A percentile compares a stretch with the other conserved stretches of the same genome.
Conservation (phyloP, 2,797 vertebrate genomes). For the Poeciliopsis paucimaculata region DNA sequence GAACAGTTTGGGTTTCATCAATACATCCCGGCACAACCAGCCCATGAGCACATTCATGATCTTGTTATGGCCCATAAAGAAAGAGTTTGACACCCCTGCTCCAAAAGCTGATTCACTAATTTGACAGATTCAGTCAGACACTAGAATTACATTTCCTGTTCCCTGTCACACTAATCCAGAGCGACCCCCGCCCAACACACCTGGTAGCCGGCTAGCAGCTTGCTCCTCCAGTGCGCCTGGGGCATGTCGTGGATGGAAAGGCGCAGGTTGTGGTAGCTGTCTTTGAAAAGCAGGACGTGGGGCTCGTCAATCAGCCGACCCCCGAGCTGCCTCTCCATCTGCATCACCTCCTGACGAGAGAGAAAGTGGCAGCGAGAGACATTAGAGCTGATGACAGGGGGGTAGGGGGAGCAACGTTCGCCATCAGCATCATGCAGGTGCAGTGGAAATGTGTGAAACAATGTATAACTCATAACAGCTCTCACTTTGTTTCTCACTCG, state of each 20-base stretch:
- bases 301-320: constrained; percentile 96
- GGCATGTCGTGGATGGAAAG: constrained; percentile 98
- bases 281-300: constrained; percentile 95
- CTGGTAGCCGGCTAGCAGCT: constrained; percentile 97
- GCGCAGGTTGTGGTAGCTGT: constrained; percentile 98
- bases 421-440: constrained; percentile 32
- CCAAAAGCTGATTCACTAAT: constrained; percentile 31
- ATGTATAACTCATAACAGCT: constrained; percentile 41
- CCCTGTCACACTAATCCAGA: constrained; percentile 42
- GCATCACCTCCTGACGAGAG: constrained; percentile 91
- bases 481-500: constrained; percentile 23
- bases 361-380: constrained; percentile 18
- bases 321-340: constrained; percentile 97
- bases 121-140: constrained; percentile 54
- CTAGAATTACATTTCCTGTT: constrained; percentile 50
- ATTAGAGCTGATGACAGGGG: constrained; percentile 30
- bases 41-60: no score
- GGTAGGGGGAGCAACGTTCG: constrained; percentile 22
- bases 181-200: constrained; percentile 73
- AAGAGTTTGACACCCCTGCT: not conserved
- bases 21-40: no score
- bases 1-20: no score
- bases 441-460: constrained; percentile 45
- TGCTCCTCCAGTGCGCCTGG: constrained; percentile 97
- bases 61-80: no score